Percentiles rank a stretch among this genome's conserved stretches.
Conservation (phyloP, 2,888 invertebrate species). For the Plebejus anna region DNA sequence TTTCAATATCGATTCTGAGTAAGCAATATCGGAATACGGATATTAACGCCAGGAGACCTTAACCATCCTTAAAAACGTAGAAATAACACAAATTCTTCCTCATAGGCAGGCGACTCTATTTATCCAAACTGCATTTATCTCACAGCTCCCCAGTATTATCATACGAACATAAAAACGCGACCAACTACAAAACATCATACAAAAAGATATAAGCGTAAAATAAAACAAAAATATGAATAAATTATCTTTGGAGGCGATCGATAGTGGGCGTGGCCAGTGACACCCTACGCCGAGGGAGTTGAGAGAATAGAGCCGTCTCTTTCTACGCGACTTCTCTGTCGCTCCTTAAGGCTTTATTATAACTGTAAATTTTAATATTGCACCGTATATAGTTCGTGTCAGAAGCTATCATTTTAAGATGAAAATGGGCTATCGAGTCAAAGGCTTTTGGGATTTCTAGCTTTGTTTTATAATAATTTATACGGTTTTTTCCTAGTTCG, state of each 20-base stretch:
- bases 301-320: constrained; percentile 43
- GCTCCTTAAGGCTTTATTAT: constrained; percentile 29
- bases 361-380: constrained; percentile 7
- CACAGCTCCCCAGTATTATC: neutral
- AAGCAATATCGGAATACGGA: too few relatives aligned
- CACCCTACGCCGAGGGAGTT: constrained; percentile 45
- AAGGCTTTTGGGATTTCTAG: neutral
- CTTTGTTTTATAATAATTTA: neutral
- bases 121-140: neutral
- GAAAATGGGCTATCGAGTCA: neutral
- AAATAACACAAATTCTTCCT: neutral
- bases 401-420: neutral
- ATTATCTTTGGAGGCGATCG: constrained; percentile 58
- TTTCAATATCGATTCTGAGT: too few relatives aligned
- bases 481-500: neutral
- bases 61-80: too few relatives aligned
- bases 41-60: too few relatives aligned
- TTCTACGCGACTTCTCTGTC: constrained; percentile 43
- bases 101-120: neutral
- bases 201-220: constrained; percentile 43
- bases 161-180: constrained; percentile 32
- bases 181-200: constrained; percentile 34
- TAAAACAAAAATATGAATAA: constrained; percentile 71
- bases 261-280: constrained; percentile 62
- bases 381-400: neutral